These are phyloP conservation scores for Drosophila pseudoobscura DNA, from an alignment of 1,140 invertebrate species.

Conservation along the genomic window DNA sequence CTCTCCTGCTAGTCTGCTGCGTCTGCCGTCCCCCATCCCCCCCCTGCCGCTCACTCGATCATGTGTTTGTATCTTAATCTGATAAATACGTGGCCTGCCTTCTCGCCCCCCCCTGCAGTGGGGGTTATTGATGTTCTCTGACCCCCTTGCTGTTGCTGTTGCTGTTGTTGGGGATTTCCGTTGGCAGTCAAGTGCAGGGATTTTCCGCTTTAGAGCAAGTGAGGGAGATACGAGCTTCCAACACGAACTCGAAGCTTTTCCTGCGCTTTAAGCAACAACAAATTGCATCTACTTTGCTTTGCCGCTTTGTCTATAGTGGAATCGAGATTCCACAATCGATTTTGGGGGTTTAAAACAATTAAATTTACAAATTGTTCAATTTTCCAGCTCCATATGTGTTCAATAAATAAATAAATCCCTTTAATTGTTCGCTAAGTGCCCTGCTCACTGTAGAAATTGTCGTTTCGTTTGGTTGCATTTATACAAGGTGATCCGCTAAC, in stretches of 20 bases:
- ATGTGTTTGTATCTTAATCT: conserved; percentile 77
- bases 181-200: conserved; percentile 58
- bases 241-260: conserved; percentile 35
- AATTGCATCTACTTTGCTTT: conserved; percentile 52
- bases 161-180: conserved; percentile 47
- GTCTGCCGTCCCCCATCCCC: no score
- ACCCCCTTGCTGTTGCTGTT: conserved; percentile 19
- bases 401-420: no score
- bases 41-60: conserved; percentile 40
- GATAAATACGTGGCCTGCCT: conserved; percentile 66
- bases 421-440: no score
- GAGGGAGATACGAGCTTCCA: conserved; percentile 45
- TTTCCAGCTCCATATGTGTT: no score
- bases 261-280: conserved; percentile 63
- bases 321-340: no score
- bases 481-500: no score
- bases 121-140: conserved; percentile 70
- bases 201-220: conserved; percentile 52
- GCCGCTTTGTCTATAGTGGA: conserved; percentile 25
- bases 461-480: no score
- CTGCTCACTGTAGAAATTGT: no score
- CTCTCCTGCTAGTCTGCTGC: neutral
- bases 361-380: no score
- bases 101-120: conserved; percentile 35
- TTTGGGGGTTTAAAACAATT: no score